These are phyloP conservation scores for Varanus salvator DNA, from an alignment of 2,113 vertebrate species.

Conservation along the genomic window DNA sequence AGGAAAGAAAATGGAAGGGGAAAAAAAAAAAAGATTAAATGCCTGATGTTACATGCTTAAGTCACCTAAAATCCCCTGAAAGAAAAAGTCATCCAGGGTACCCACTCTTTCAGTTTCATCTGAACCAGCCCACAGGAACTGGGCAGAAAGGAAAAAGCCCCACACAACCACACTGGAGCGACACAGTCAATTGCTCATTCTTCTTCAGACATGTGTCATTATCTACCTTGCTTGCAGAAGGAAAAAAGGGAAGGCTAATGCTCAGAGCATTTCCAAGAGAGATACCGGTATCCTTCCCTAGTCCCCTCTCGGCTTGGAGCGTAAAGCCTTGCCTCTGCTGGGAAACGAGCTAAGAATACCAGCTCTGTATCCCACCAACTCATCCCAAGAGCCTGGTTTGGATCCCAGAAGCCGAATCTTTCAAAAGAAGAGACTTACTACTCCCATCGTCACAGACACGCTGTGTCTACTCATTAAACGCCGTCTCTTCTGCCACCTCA, in stretches of 20 bases:
- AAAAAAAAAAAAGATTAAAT: neutral
- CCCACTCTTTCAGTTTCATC: neutral
- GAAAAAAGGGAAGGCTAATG: neutral
- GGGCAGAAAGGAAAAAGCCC: neutral
- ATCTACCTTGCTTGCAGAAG: too few species aligned
- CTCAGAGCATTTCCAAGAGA: neutral
- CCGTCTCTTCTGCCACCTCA: neutral
- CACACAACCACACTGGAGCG: neutral
- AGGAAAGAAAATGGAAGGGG: neutral
- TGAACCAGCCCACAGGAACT: neutral
- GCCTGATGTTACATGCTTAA: neutral
- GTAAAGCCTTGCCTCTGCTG: too few species aligned
- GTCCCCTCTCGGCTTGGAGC: neutral
- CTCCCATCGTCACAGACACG: constrained; percentile 11
- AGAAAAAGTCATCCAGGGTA: neutral
- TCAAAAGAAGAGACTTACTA: constrained; percentile 15
- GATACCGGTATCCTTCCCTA: neutral
- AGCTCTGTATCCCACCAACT: neutral
- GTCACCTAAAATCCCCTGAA: neutral
- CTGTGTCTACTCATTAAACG: constrained; percentile 18
- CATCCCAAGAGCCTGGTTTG: neutral
- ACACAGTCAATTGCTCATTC: neutral
- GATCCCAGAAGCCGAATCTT: neutral
- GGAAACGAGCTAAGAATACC: neutral
- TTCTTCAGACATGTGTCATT: neutral